Base-by-base conservation (phyloP, 2,797 vertebrate genomes). In the Chelonia mydas region DNA sequence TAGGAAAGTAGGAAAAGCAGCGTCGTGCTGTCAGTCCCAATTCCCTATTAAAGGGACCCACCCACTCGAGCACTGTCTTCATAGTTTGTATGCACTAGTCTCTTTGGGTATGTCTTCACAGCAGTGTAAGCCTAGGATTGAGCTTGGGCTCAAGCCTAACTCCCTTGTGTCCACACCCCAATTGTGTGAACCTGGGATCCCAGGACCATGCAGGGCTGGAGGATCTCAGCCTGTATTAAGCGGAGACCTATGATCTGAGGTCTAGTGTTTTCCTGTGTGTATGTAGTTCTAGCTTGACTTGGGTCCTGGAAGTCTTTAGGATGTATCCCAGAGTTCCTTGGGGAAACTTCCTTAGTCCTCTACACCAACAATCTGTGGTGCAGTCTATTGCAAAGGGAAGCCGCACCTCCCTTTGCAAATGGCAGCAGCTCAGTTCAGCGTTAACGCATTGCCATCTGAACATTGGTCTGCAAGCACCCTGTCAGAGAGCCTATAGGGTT, bases 1-100 rank as follows among this genome's bases (percentile, higher is more conserved):
- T 61, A 31, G 27, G 57, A 33, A 72, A 3, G 37, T 53, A 1
- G 83, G 47, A 31, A 86, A 21, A 53, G 33, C 0, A 0, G 50
- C 92, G 76, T 23, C 23, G 5, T 72, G 28, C 12, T 72, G n/a
- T 37, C 21, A 37, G 25, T 72, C 68, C 68, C 21, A 41, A 41
- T 37, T 72, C n/a, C n/a, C n/a, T 15, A 2, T 61, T 31, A 72
- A 37, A 72, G 21, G 37, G n/a, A 41, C 19, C 21, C 19, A 11
- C 37, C 19, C 21, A 6, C 10, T 72, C 16, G 9, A 41, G 57
- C 57, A 54, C 0, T 19, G 3, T 51, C 25, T 65, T 6, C 12
- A 72, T 1, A 3, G 1, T 41, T 59, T 83, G 77, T 16, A 50
- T 9, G 4, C 68, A 9, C 8, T 10, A 0, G 1, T 68, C 28